Conservation (phyloP, 2,888 invertebrate species). For the Acleris laterana region DNA sequence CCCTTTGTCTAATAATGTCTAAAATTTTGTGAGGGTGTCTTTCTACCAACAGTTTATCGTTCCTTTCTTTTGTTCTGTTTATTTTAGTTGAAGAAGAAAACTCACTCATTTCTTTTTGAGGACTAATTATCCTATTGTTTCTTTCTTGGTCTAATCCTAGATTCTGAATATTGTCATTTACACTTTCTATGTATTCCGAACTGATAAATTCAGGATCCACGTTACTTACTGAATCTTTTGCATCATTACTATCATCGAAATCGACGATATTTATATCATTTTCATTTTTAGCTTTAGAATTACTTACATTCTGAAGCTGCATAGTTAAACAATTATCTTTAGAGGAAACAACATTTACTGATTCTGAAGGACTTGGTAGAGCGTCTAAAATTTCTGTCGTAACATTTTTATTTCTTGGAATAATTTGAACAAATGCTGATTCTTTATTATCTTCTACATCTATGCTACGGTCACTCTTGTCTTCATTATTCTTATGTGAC, state of each 20-base stretch:
- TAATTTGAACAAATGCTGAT: slow-evolving; percentile 11
- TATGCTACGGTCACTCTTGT: background rate
- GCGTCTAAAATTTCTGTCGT: slow-evolving; percentile 45
- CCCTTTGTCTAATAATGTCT: slow-evolving; percentile 8
- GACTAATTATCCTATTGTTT: slow-evolving; percentile 17
- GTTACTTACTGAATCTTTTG: background rate
- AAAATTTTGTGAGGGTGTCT: slow-evolving; percentile 10
- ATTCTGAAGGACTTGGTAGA: slow-evolving; percentile 42
- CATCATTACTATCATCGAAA: background rate
- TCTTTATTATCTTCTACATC: background rate
- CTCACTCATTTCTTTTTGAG: slow-evolving; percentile 14
- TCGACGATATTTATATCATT: background rate
- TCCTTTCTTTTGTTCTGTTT: slow-evolving; percentile 17
- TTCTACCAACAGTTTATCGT: background rate
- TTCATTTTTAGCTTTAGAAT: too few species aligned
- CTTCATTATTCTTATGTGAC: background rate
- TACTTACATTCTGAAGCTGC: too few species aligned
- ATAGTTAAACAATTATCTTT: slow-evolving; percentile 15
- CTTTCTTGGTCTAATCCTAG: background rate
- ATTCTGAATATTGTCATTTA: slow-evolving; percentile 7
- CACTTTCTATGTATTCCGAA: slow-evolving; percentile 5
- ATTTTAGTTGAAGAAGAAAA: slow-evolving; percentile 12
- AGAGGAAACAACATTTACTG: background rate
- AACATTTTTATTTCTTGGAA: slow-evolving; percentile 10
- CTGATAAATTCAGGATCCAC: slow-evolving; percentile 18